A percentile compares a stretch with the other conserved stretches of the same genome.
phyloP scores from a whole-genome alignment of 2,113 vertebrate species.

The Hepsetus odoe region DNA sequence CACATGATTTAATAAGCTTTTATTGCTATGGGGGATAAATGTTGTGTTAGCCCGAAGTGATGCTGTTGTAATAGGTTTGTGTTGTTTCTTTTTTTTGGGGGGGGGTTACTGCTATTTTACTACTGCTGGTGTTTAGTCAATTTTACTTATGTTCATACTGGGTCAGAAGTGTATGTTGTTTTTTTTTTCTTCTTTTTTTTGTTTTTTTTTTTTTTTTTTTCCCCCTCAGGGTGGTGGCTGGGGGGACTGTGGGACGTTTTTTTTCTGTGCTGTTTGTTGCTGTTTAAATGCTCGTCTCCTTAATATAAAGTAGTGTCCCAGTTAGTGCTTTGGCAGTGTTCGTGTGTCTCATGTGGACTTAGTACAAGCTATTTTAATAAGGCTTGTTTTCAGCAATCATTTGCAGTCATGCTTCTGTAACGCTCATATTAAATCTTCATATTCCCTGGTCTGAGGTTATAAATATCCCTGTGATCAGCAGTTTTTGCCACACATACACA shows the following conservation, averaged over 20 bases:
- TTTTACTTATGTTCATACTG: neutral
- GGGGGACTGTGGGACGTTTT: neutral
- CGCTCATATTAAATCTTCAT: neutral
- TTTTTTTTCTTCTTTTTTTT: neutral
- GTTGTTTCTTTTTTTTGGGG: too few species aligned
- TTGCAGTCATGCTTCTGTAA: neutral
- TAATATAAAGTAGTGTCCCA: neutral
- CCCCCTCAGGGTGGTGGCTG: too few species aligned
- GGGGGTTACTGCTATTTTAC: too few species aligned
- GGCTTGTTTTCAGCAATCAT: slow-evolving; percentile 11
- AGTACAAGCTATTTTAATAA: neutral
- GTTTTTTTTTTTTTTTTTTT: too few species aligned
- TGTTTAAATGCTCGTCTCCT: neutral
- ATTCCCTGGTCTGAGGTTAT: neutral
- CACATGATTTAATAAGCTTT: slow-evolving; percentile 16
- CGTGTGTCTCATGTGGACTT: neutral
- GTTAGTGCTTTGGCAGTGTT: neutral
- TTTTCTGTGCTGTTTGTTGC: neutral
- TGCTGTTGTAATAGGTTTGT: neutral
- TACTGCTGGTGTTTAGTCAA: neutral
- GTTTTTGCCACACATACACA: neutral
- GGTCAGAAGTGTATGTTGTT: neutral
- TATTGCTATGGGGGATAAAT: neutral
- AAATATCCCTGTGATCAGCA: slow-evolving; percentile 7
- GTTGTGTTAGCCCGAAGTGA: neutral